Conservation (phyloP, 2,113 vertebrate species). For the Sylvia atricapilla region DNA sequence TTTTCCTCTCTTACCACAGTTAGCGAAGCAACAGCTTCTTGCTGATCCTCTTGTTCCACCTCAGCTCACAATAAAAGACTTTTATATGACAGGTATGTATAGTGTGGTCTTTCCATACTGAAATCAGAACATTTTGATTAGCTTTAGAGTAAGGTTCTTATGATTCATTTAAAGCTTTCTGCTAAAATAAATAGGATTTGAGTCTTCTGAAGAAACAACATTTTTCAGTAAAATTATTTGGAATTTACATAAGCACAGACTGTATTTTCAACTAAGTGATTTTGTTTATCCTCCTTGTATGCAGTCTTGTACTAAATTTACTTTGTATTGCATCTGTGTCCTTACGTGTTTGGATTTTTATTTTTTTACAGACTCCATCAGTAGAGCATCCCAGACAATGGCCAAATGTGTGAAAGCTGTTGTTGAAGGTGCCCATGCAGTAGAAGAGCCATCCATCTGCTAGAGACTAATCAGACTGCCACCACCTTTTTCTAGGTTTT, state of each 20-base stretch:
- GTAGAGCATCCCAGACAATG: conserved; percentile 97
- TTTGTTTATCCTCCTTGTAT: background rate
- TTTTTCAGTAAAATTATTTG: background rate
- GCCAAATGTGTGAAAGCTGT: conserved; percentile 97
- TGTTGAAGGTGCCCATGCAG: conserved; percentile 90
- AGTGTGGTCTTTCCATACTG: background rate
- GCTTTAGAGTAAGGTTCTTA: background rate
- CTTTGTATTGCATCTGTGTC: background rate
- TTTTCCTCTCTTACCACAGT: conserved; percentile 66
- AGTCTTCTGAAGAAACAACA: background rate
- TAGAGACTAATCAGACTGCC: conserved; percentile 38
- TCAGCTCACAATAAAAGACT: conserved; percentile 93
- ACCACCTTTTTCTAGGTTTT: background rate
- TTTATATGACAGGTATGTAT: conserved; percentile 95
- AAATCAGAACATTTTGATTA: background rate
- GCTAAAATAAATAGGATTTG: background rate
- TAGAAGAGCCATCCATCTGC: conserved; percentile 93
- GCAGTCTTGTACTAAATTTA: background rate
- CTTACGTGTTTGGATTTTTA: background rate
- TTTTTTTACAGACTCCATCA: conserved; percentile 88
- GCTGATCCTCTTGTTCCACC: conserved; percentile 89
- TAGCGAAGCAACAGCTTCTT: conserved; percentile 86
- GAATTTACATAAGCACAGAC: background rate
- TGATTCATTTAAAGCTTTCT: background rate
- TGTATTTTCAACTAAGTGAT: background rate